These are phyloP conservation scores for Limnephilus auricula DNA, from an alignment of 2,888 invertebrate genomes.

Conservation along the genomic window DNA sequence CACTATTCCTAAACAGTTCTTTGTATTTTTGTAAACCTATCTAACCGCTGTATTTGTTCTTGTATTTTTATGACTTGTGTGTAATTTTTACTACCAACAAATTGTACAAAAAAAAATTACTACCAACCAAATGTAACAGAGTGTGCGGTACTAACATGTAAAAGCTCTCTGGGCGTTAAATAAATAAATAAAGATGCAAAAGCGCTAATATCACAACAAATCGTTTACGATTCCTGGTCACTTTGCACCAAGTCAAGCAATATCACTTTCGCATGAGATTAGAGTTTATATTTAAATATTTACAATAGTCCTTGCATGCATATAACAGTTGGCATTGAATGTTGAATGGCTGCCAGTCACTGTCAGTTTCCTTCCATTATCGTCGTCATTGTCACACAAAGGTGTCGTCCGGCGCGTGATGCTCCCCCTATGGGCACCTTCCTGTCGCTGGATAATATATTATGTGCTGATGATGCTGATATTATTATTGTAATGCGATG, in stretches of 20 bases:
- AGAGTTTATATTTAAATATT: not conserved
- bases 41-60: too few species aligned
- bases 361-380: not conserved
- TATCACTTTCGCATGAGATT: not conserved
- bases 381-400: conserved; percentile 9
- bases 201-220: not conserved
- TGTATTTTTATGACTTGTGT: too few species aligned
- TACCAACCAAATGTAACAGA: too few species aligned
- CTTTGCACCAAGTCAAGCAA: not conserved
- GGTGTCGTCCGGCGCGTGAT: conserved; percentile 16
- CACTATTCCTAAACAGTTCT: too few species aligned
- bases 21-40: too few species aligned
- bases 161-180: too few species aligned
- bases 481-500: not conserved
- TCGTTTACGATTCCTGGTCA: not conserved
- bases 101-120: too few species aligned
- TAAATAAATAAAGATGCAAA: too few species aligned
- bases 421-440: conserved; percentile 14
- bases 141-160: too few species aligned
- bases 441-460: not conserved
- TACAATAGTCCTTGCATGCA: not conserved
- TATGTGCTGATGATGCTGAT: not conserved
- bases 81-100: too few species aligned
- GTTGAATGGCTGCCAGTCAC: not conserved
- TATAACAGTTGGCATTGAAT: not conserved